Percentiles rank a stretch among this genome's conserved stretches.
These are phyloP conservation scores for Cataglyphis albicans DNA, from an alignment of 2,888 invertebrate genomes.

Conservation along the genomic window DNA sequence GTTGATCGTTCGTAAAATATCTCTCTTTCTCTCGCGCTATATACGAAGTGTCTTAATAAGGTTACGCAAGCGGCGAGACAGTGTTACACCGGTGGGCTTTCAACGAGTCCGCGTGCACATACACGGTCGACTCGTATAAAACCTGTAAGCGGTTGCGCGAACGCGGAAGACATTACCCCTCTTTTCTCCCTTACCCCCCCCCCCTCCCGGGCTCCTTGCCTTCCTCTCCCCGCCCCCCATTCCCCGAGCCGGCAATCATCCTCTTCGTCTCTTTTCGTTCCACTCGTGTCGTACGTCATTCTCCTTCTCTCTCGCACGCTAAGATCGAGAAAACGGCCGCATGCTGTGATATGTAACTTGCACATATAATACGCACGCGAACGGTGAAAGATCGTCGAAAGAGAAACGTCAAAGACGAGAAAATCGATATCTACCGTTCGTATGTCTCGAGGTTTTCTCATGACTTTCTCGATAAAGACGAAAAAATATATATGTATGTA, in stretches of 20 bases:
- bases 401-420: conserved; percentile 43
- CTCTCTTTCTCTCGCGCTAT: conserved; percentile 39
- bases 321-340: conserved; percentile 45
- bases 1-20: conserved; percentile 32
- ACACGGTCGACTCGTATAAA: conserved; percentile 75
- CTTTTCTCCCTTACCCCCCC: conserved; percentile 50
- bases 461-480: conserved; percentile 16
- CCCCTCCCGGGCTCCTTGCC: not conserved
- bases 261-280: conserved; percentile 17
- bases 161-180: conserved; percentile 81
- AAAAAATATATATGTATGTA: not conserved
- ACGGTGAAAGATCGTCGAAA: conserved; percentile 57
- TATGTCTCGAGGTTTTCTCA: not conserved
- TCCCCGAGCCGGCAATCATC: conserved; percentile 7
- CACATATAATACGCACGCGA: conserved; percentile 48
- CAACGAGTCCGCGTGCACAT: conserved; percentile 75
- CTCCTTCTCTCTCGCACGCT: conserved; percentile 25
- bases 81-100: conserved; percentile 71
- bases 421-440: conserved; percentile 54
- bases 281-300: conserved; percentile 26
- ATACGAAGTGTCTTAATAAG: conserved; percentile 77
- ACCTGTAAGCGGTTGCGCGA: conserved; percentile 82
- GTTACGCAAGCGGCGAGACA: conserved; percentile 78
- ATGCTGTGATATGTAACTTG: conserved; percentile 74
- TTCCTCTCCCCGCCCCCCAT: no score